phyloP scores from a whole-genome alignment of 2,888 invertebrate species.

The Synanthedon formicaeformis region DNA sequence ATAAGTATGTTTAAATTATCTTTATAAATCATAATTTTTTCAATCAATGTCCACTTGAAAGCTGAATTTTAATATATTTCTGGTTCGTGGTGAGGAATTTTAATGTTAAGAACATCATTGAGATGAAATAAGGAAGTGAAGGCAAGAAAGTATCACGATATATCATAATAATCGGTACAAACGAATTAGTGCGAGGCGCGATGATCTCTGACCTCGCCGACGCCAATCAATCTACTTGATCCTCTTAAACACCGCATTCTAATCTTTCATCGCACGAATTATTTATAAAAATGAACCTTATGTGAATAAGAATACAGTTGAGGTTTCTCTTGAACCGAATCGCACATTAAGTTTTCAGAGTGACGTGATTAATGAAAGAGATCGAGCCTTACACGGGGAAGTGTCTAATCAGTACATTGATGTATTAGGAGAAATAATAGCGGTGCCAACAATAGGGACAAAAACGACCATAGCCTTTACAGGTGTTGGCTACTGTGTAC shows the following conservation, averaged over 20 bases:
- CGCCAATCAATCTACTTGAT: slow-evolving; percentile 59
- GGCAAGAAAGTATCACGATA: slow-evolving; percentile 2
- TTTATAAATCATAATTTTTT: neutral
- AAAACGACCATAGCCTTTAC: neutral
- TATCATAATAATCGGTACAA: slow-evolving; percentile 41
- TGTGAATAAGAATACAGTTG: neutral
- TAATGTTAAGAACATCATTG: too few relatives aligned
- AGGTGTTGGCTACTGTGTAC: neutral
- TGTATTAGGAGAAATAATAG: slow-evolving; percentile 38
- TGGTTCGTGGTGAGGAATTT: too few relatives aligned
- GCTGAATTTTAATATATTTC: too few relatives aligned
- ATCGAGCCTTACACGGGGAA: slow-evolving; percentile 37
- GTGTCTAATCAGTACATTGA: slow-evolving; percentile 52
- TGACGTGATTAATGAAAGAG: slow-evolving; percentile 54
- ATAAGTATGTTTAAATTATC: neutral
- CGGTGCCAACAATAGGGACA: neutral
- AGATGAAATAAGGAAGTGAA: too few relatives aligned
- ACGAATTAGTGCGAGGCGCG: slow-evolving; percentile 41
- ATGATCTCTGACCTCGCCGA: slow-evolving; percentile 49
- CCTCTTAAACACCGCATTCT: slow-evolving; percentile 43
- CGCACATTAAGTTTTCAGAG: slow-evolving; percentile 32
- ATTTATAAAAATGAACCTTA: neutral
- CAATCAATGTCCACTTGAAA: too few relatives aligned
- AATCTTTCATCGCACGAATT: slow-evolving; percentile 13
- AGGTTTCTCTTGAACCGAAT: slow-evolving; percentile 1